These are phyloP conservation scores for Lysandra bellargus DNA, from an alignment of 2,888 invertebrate species.

Conservation along the genomic window DNA sequence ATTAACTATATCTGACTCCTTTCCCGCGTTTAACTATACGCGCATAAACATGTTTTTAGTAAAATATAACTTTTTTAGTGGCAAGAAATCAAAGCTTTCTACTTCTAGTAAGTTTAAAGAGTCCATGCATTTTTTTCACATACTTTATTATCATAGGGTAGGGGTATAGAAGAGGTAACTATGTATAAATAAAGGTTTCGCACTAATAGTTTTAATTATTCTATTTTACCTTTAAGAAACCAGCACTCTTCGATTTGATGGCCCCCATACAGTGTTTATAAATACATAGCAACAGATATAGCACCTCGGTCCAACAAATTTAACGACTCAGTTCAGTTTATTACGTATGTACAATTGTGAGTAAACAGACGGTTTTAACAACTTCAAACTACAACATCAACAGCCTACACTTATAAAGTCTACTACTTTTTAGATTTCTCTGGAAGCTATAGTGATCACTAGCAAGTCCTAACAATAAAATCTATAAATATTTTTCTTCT, in stretches of 20 bases:
- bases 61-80: background rate
- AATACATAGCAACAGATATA: constrained; percentile 45
- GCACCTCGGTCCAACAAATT: constrained; percentile 35
- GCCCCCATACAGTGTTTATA: constrained; percentile 71
- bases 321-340: constrained; percentile 24
- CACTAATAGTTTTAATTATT: constrained; percentile 34
- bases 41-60: too few relatives aligned
- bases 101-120: background rate
- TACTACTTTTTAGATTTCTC: constrained; percentile 33
- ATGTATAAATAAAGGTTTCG: background rate
- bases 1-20: too few relatives aligned
- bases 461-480: constrained; percentile 48
- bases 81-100: background rate
- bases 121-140: background rate
- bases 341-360: constrained; percentile 25
- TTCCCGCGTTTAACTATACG: background rate
- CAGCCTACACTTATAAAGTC: constrained; percentile 48
- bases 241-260: constrained; percentile 71
- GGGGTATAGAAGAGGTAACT: background rate
- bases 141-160: background rate
- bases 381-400: constrained; percentile 40
- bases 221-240: constrained; percentile 60
- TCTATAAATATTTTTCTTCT: constrained; percentile 51
- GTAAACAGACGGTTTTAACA: constrained; percentile 31
- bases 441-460: constrained; percentile 37